These are phyloP conservation scores for Scytalopus superciliaris DNA, from an alignment of 2,113 vertebrate species.

Conservation along the genomic window DNA sequence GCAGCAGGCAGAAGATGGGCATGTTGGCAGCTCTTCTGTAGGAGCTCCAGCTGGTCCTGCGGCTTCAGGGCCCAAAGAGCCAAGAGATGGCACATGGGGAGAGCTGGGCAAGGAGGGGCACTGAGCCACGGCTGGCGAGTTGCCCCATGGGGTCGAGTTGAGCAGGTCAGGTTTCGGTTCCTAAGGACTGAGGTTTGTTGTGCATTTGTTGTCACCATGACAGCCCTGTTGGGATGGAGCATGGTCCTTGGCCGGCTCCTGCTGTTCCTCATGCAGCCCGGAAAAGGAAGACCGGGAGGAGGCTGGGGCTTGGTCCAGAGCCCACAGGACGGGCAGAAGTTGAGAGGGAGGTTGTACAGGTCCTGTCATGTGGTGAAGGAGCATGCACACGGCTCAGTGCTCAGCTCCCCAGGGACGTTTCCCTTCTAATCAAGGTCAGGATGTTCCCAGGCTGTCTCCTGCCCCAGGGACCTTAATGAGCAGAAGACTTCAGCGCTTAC, in stretches of 20 bases:
- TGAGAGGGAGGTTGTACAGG: neutral
- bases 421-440: neutral
- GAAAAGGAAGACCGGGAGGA: slow-evolving; percentile 33
- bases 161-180: slow-evolving; percentile 31
- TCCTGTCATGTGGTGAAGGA: neutral
- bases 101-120: accelerated
- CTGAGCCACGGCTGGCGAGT: neutral
- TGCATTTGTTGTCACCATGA: slow-evolving; percentile 40
- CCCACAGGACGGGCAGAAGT: neutral
- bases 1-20: neutral
- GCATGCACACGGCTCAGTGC: accelerated
- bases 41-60: neutral
- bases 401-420: neutral
- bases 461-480: neutral
- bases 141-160: neutral
- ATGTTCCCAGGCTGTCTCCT: neutral
- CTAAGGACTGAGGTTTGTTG: slow-evolving; percentile 41
- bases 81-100: neutral
- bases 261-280: neutral
- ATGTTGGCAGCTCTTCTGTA: neutral
- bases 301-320: neutral
- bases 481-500: neutral
- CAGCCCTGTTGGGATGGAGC: neutral
- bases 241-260: neutral
- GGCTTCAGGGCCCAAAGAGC: neutral